Base-by-base conservation (phyloP, 2,888 invertebrate species). In the Caenorhabditis sp. region DNA sequence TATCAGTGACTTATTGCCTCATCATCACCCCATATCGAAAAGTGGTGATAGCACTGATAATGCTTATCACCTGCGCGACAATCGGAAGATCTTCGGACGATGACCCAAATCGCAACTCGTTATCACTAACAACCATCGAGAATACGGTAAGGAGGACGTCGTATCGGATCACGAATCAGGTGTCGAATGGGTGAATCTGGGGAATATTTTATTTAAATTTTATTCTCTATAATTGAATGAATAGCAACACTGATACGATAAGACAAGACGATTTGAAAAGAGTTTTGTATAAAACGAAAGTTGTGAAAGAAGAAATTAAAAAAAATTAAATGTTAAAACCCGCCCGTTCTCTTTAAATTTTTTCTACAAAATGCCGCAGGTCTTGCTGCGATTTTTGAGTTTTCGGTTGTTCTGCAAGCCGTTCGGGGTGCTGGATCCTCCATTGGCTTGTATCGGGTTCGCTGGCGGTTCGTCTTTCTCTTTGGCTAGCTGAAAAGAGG, bases 321-420 rank as follows among this genome's bases (percentile, higher is more conserved):
- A n/a, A n/a, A n/a, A n/a, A n/a, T n/a, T n/a, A n/a, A n/a, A n/a
- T n/a, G n/a, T 32, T 9, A 32, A 32, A 9, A 32, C 9, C 32
- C 32, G 9, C 40, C 6, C 40, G 13, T 40, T 40, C 13, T 40
- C 13, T 13, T 13, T 40, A 5, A 5, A 40, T 40, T 40, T 40
- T 40, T 13, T 11, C 40, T 79, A 89, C 56, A 89, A 61, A 44
- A 89, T 71, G 9, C 72, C 18, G 70, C 89, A 89, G 24, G 89
- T 87, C 64, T 88, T 89, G 67, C 87, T 88, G 24, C 87, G 84
- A 51, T 83, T 82, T 22, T 87, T 87, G 47, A 89, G 62, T 37
- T 80, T 82, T 40, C 55, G 44, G 9, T 32, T 51, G 18, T 61
- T 61, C 24, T 40, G 26, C 47, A 78, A 60, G 37, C 47, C 50